Conservation (phyloP, 2,888 invertebrate species). For the Timema podura region DNA sequence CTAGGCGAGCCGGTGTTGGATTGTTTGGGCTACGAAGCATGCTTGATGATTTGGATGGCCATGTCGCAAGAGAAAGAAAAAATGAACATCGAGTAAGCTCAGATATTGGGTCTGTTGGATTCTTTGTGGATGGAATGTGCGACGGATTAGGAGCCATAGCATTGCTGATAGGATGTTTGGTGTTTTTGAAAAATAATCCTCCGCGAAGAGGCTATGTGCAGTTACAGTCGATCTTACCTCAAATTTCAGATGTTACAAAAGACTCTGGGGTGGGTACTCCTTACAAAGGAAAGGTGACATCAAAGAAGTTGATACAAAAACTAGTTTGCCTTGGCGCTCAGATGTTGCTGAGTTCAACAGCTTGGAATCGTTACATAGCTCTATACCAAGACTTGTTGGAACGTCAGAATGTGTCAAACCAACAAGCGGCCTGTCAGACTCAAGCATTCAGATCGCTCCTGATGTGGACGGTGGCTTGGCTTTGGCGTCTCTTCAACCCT, state of each 20-base stretch:
- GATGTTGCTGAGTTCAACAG: conserved; percentile 67
- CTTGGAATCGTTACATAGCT: conserved; percentile 82
- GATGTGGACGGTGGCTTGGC: conserved; percentile 67
- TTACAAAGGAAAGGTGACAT: conserved; percentile 64
- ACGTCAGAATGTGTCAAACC: conserved; percentile 44
- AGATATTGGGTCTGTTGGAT: conserved; percentile 75
- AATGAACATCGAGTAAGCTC: conserved; percentile 73
- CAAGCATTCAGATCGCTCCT: conserved; percentile 64
- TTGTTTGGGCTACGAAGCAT: conserved; percentile 78
- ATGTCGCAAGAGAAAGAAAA: conserved; percentile 73
- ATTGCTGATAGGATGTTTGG: conserved; percentile 63
- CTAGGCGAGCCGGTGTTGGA: conserved; percentile 68
- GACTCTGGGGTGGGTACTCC: conserved; percentile 53
- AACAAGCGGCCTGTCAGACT: conserved; percentile 49
- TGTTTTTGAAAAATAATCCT: conserved; percentile 68
- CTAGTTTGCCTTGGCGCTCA: conserved; percentile 65
- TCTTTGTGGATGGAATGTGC: conserved; percentile 77
- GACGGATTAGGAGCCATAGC: conserved; percentile 73
- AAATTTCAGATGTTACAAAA: conserved; percentile 47
- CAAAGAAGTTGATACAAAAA: conserved; percentile 61
- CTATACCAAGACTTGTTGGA: conserved; percentile 74
- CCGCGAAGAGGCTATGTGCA: conserved; percentile 70
- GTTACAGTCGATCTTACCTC: conserved; percentile 54
- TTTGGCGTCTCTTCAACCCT: conserved; percentile 76
- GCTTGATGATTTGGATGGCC: conserved; percentile 81